Conservation (phyloP, 2,113 vertebrate genomes). For the Nansenia antarctica region DNA sequence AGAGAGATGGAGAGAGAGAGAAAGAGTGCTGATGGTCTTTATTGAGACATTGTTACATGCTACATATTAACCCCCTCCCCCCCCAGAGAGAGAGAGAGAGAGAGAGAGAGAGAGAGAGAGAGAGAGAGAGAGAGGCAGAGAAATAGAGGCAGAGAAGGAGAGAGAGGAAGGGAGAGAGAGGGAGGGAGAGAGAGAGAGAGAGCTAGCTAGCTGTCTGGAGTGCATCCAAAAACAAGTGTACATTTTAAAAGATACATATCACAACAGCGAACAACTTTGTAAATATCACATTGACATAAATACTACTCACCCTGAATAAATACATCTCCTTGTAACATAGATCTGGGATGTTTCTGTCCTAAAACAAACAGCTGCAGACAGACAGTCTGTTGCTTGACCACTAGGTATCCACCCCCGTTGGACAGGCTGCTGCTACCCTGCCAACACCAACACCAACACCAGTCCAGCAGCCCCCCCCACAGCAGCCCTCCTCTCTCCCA, state of each 20-base stretch:
- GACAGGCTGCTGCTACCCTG: not conserved
- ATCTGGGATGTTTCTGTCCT: not conserved
- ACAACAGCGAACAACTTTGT: not conserved
- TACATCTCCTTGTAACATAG: too few relatives aligned
- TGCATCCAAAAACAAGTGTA: not conserved
- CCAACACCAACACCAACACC: slow-evolving; percentile 39
- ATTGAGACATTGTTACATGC: too few relatives aligned
- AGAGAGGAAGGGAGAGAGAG: not conserved
- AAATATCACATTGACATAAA: not conserved
- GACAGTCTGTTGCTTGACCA: slow-evolving; percentile 2
- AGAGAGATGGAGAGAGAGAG: not conserved
- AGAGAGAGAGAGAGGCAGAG: too few relatives aligned
- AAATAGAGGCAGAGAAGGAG: too few relatives aligned
- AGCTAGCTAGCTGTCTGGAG: not conserved
- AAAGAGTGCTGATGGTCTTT: not conserved
- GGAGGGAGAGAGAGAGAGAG: not conserved
- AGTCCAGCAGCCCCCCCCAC: not conserved
- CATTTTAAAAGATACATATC: not conserved
- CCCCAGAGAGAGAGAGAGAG: too few relatives aligned
- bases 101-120: not conserved
- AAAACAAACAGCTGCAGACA: not conserved
- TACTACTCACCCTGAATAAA: not conserved
- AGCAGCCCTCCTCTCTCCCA: slow-evolving; percentile 15
- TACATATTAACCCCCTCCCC: too few relatives aligned
- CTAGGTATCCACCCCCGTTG: not conserved